Conservation (phyloP, 2,797 vertebrate species). For the Euthynnus affinis region DNA sequence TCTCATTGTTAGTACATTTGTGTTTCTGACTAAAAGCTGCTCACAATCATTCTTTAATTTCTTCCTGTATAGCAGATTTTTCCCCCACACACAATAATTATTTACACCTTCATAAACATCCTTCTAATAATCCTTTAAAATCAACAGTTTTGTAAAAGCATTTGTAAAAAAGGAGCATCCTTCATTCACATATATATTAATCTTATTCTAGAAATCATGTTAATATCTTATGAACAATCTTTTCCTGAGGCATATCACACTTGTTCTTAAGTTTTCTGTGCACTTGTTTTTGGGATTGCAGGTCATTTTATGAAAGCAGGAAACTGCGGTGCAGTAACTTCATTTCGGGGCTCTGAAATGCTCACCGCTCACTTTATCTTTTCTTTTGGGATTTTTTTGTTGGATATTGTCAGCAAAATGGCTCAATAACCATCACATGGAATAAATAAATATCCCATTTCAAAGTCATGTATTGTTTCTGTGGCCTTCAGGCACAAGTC, state of each 20-base stretch:
- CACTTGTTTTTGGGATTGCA: conserved; percentile 2
- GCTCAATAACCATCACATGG: conserved; percentile 35
- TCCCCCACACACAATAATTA: conserved; percentile 37
- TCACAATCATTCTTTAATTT: conserved; percentile 32
- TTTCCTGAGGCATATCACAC: conserved; percentile 21
- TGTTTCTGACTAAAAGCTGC: conserved; percentile 40
- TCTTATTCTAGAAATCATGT: conserved; percentile 45
- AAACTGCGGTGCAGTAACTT: background rate
- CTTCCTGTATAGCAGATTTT: conserved; percentile 36
- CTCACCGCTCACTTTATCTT: background rate
- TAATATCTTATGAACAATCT: conserved; percentile 52
- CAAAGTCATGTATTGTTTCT: conserved; percentile 22
- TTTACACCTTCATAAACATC: conserved; percentile 67
- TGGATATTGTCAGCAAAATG: conserved; percentile 19
- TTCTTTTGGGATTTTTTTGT: conserved; percentile 19
- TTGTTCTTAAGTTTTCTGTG: background rate
- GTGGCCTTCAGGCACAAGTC: conserved; percentile 27
- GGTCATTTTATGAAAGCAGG: background rate
- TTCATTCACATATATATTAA: conserved; percentile 70
- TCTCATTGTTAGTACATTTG: background rate
- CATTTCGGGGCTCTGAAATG: conserved; percentile 15
- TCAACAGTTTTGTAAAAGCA: conserved; percentile 50
- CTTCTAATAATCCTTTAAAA: conserved; percentile 62
- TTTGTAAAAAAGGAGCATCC: conserved; percentile 47
- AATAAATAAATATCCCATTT: conserved; percentile 21